Evolutionary conservation across 2,113 vertebrate genomes (phyloP).

Genomic region (Struthio camelus): DNA sequence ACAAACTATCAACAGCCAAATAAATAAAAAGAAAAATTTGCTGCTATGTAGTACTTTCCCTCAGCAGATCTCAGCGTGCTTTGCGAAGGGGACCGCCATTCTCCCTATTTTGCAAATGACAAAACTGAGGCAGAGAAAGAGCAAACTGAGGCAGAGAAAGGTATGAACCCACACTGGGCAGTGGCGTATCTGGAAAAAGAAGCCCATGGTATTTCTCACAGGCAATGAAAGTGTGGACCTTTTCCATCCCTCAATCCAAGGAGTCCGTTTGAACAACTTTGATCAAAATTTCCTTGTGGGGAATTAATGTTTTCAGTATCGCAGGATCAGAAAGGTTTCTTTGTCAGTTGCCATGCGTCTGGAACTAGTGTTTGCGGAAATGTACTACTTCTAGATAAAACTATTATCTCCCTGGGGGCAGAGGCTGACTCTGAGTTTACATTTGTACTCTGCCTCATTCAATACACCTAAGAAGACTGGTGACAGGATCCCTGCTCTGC

Average conservation of each 20-base stretch:
- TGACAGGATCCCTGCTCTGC: background rate
- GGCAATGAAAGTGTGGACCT: background rate
- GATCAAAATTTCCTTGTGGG: background rate
- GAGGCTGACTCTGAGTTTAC: background rate
- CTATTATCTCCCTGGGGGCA: background rate
- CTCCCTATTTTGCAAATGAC: background rate
- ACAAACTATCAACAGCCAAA: background rate
- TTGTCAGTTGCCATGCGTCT: background rate
- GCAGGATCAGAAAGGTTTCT: background rate
- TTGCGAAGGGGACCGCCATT: background rate
- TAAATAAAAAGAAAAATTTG: background rate
- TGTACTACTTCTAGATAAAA: background rate
- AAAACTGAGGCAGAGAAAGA: background rate
- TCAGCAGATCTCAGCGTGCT: background rate
- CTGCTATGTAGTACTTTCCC: accelerated
- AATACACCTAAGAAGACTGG: background rate
- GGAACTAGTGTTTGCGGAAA: background rate
- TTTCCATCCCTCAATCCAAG: background rate
- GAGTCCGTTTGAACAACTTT: background rate
- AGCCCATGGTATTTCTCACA: background rate
- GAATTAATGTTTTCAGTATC: background rate
- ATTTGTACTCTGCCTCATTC: background rate
- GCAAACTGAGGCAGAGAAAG: background rate
- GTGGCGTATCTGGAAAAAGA: background rate
- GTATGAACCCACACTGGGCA: background rate